A percentile compares a stretch with the other conserved stretches of the same genome.
phyloP scores from a whole-genome alignment of 2,797 vertebrate species.

The Falco novaeseelandiae region DNA sequence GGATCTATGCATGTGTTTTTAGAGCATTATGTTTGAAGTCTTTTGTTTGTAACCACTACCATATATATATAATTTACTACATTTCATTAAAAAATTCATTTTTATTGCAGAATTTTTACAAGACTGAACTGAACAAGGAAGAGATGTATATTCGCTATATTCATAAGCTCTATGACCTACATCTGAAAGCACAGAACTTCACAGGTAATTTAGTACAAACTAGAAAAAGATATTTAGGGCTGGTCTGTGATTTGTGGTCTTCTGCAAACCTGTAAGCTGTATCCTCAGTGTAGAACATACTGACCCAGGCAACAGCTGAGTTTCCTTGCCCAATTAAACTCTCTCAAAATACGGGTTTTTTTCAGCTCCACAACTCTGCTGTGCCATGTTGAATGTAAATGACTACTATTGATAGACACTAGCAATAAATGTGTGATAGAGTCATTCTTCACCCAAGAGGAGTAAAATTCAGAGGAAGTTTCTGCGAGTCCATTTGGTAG shows the following conservation, averaged over 20 bases:
- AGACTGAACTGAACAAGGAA: conserved; percentile 98
- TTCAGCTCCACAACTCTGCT: background rate
- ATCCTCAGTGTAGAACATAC: background rate
- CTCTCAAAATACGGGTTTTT: background rate
- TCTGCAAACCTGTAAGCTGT: background rate
- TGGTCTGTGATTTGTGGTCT: background rate
- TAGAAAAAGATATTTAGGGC: background rate
- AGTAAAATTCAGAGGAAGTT: background rate
- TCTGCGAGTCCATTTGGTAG: background rate
- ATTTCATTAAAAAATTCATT: background rate
- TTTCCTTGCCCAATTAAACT: background rate
- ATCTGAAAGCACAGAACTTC: conserved; percentile 98
- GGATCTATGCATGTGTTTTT: background rate
- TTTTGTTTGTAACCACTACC: background rate
- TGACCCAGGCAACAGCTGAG: background rate
- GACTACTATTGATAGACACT: rapidly evolving
- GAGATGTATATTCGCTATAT: conserved; percentile 99
- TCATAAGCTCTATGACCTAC: conserved; percentile 97
- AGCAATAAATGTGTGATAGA: rapidly evolving
- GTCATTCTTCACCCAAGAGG: background rate
- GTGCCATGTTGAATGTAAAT: background rate
- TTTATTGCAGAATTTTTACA: conserved; percentile 94
- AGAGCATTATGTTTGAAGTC: background rate
- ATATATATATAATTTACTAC: background rate
- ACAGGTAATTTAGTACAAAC: conserved; percentile 83